Evolutionary conservation across 2,888 invertebrate genomes (phyloP).

Genomic region (Luperina testacea): DNA sequence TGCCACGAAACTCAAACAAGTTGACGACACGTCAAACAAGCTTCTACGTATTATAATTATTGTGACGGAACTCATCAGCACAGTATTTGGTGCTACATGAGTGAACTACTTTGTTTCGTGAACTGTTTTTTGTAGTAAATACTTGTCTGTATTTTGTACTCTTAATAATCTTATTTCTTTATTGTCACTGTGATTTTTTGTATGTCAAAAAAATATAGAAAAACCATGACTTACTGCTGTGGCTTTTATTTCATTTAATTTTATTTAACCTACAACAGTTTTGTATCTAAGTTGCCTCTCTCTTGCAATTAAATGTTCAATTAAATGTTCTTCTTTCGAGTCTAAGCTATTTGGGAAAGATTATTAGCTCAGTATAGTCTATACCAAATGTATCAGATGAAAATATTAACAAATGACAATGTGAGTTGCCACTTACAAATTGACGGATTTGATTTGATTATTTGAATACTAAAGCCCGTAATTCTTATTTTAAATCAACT

Average conservation of each 20-base stretch:
- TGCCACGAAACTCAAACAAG: constrained; percentile 34
- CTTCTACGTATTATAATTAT: constrained; percentile 16
- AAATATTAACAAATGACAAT: no score
- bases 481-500: neutral
- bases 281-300: neutral
- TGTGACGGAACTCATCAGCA: constrained; percentile 31
- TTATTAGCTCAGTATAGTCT: neutral
- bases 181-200: no score
- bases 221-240: no score
- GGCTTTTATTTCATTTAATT: no score
- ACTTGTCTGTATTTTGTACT: no score
- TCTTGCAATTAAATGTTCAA: neutral
- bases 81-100: constrained; percentile 11
- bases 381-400: neutral
- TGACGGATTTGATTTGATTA: neutral
- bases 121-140: neutral
- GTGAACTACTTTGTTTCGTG: constrained; percentile 2
- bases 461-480: neutral
- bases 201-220: no score
- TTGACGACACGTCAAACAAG: constrained; percentile 38
- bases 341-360: neutral
- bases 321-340: neutral
- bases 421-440: neutral
- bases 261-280: no score
- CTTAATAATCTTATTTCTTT: no score